Percentiles rank a stretch among this genome's conserved stretches.
These are phyloP conservation scores for Pyrocoelia pectoralis DNA, from an alignment of 2,888 invertebrate genomes.

Conservation along the genomic window DNA sequence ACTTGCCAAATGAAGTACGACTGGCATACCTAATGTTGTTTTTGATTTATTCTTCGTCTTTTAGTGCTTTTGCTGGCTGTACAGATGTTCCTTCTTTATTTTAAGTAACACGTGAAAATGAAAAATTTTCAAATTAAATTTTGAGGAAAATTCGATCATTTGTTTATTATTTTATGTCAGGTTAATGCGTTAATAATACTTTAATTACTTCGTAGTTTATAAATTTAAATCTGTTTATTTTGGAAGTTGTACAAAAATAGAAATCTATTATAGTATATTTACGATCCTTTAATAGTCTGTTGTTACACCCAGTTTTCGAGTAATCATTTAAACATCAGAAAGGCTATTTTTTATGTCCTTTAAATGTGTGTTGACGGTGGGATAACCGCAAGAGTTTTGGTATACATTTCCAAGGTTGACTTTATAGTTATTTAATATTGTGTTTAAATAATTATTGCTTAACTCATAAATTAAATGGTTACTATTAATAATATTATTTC, in stretches of 20 bases:
- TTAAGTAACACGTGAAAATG: constrained; percentile 9
- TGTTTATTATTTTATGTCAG: constrained; percentile 12
- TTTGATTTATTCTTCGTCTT: constrained; percentile 31
- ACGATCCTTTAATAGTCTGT: constrained; percentile 19
- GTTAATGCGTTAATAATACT: constrained; percentile 3
- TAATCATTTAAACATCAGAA: constrained; percentile 9
- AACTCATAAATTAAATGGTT: no score
- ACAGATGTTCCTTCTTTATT: constrained; percentile 23
- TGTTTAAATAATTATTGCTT: no score
- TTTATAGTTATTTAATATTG: background rate
- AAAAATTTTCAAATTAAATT: constrained; percentile 13
- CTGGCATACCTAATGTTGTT: constrained; percentile 31
- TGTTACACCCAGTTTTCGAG: constrained; percentile 9
- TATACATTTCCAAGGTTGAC: constrained; percentile 2
- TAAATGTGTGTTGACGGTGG: background rate
- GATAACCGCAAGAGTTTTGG: background rate
- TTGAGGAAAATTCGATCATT: background rate
- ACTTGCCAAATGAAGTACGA: constrained; percentile 28
- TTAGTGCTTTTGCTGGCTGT: constrained; percentile 6
- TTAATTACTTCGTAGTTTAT: constrained; percentile 2
- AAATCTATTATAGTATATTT: constrained; percentile 22
- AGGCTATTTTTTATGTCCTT: background rate
- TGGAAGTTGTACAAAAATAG: constrained; percentile 9
- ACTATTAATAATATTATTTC: no score
- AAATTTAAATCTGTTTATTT: constrained; percentile 15